Conservation (phyloP, 2,113 vertebrate genomes). For the Lepidothrix coronata region DNA sequence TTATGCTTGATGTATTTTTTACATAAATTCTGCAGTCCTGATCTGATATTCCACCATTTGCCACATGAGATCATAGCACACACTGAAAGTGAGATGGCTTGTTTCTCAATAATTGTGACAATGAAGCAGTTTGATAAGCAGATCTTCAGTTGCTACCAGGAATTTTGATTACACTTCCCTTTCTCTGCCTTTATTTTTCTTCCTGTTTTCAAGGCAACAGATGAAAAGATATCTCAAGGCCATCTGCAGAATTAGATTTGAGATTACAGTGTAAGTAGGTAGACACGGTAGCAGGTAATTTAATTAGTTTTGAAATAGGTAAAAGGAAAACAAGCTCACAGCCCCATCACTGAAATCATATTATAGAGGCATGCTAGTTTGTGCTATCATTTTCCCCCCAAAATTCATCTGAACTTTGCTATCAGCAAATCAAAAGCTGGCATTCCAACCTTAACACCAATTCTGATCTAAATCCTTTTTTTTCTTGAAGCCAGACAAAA, state of each 20-base stretch:
- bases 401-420: constrained; percentile 24
- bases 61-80: neutral
- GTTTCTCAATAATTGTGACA: constrained; percentile 24
- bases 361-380: neutral
- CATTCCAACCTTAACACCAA: neutral
- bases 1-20: neutral
- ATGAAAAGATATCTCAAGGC: neutral
- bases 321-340: neutral
- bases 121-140: neutral
- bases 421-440: neutral
- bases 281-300: neutral
- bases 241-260: constrained; percentile 25
- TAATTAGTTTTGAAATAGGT: constrained; percentile 42
- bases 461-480: constrained; percentile 38
- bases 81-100: neutral
- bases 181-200: neutral
- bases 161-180: neutral
- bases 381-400: neutral
- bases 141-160: neutral
- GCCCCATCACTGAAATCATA: neutral
- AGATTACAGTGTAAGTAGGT: constrained; percentile 11
- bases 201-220: constrained; percentile 1
- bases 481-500: neutral
- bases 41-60: neutral
- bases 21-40: neutral